These are phyloP conservation scores for Adelognathus sp. DNA, from an alignment of 2,888 invertebrate species.

Conservation along the genomic window DNA sequence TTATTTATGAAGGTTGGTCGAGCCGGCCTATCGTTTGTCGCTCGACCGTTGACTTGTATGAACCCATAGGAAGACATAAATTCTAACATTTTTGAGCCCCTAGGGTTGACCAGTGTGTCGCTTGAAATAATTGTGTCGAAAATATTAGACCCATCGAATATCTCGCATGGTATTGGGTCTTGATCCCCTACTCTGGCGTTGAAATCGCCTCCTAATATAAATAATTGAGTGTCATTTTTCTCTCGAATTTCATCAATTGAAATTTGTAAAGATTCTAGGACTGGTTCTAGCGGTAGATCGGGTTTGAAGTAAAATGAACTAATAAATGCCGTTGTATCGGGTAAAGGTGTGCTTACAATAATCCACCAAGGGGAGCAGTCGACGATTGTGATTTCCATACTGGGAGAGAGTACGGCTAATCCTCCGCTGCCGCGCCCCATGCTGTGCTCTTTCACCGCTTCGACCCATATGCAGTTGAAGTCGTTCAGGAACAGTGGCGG, in stretches of 20 bases:
- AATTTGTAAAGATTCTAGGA: background rate
- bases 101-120: background rate
- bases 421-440: conserved; percentile 4
- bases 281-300: background rate
- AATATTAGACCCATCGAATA: background rate
- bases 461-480: background rate
- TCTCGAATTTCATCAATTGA: background rate
- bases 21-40: background rate
- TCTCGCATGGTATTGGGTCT: background rate
- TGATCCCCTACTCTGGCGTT: conserved; percentile 4
- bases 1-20: background rate
- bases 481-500: background rate
- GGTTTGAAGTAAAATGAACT: conserved; percentile 9
- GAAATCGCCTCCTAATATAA: background rate
- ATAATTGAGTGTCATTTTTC: background rate
- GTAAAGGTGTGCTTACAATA: background rate
- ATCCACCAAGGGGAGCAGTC: conserved; percentile 19
- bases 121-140: background rate
- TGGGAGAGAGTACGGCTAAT: background rate
- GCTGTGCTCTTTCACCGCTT: conserved; percentile 5
- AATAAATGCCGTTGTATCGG: background rate
- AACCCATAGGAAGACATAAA: conserved; percentile 2
- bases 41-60: conserved; percentile 3
- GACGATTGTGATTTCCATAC: background rate
- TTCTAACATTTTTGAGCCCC: background rate